Conservation (phyloP, 2,113 vertebrate genomes). For the Mohoua ochrocephala region DNA sequence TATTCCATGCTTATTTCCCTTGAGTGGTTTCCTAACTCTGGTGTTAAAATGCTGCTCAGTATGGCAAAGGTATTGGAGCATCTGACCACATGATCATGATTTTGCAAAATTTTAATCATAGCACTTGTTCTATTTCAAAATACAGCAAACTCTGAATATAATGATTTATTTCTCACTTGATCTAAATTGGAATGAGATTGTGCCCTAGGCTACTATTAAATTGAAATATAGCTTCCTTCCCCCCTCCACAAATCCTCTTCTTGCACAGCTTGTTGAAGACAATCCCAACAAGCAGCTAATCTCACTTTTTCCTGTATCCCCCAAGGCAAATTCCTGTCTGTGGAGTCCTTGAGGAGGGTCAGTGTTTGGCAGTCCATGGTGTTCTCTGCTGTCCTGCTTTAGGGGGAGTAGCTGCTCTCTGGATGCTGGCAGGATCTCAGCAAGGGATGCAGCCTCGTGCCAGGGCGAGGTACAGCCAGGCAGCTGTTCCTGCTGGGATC, state of each 20-base stretch:
- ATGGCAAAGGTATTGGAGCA: not conserved
- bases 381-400: not conserved
- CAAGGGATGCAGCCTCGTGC: not conserved
- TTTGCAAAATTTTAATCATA: not conserved
- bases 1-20: not conserved
- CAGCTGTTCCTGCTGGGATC: not conserved
- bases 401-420: not conserved
- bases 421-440: not conserved
- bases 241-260: not conserved
- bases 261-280: not conserved
- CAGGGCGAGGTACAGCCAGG: fast-evolving
- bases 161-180: not conserved
- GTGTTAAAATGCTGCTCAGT: not conserved
- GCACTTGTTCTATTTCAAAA: not conserved
- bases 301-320: not conserved
- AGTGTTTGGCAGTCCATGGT: not conserved
- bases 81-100: not conserved
- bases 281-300: not conserved
- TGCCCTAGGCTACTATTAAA: not conserved
- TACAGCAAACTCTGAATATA: not conserved
- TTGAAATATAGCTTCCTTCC: not conserved
- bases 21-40: not conserved
- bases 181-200: not conserved
- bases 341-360: not conserved
- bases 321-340: not conserved